Evolutionary conservation across 1,140 invertebrate genomes (phyloP), one percentile per base, ranked within the genome.

Genomic region (Hestina assimilis): DNA sequence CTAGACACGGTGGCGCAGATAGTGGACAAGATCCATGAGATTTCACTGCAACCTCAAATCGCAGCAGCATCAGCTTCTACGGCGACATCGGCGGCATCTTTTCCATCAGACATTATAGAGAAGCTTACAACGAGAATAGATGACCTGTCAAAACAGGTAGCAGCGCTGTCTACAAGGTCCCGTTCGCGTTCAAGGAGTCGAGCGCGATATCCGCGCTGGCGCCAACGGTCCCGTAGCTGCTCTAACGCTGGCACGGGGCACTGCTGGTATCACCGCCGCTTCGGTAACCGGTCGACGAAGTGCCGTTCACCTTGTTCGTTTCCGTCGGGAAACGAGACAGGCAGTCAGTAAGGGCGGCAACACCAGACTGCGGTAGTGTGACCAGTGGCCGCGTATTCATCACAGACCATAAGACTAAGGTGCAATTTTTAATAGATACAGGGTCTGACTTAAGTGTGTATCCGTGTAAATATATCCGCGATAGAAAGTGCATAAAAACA

Each of bases 201-300:
- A 12, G 9, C 40, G 8, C 15, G 12, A 14, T 23, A 21, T 31
- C 24, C 47, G 4, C 33, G 24, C 6, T 41, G 48, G 24, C 50
- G 42, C 21, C 43, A 19, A 19, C 31, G 41, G n/a, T 52, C 42
- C 35, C 55, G 40, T 8, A 46, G 23, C 40, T 40, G 55, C 38
- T 50, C 55, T 19, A 35, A 20, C 11, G 55, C 28, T 33, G 55
- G 40, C 46, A 20, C 55, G 46, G 28, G 46, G 11, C 28, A 31
- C 9, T 69, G 62, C 52, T 65, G 59, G 58, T 69, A 59, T 33
- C 62, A 69, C 11, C 29, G 12, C 3, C 51, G 42, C 21, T 70
- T 66, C 43, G 63, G 63, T 0, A 47, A 5, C 4, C 55, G 59
- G 8, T 58, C 61, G 12, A 58, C 35, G 1, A 58, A 43, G 15